Evolutionary conservation across 1,140 invertebrate genomes (phyloP).

Genomic region (Bombus huntii): DNA sequence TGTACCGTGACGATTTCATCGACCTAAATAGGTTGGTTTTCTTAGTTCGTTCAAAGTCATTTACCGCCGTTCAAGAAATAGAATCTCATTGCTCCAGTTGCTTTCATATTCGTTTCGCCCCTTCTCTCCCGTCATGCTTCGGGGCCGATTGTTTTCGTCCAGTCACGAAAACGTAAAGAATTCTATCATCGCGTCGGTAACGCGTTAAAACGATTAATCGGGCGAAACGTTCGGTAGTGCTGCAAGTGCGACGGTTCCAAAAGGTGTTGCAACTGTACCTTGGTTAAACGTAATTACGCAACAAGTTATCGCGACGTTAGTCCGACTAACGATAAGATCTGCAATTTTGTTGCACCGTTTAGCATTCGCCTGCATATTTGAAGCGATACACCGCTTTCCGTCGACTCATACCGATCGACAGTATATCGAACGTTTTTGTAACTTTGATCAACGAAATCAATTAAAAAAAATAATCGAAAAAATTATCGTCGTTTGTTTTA

Average conservation of each 20-base stretch:
- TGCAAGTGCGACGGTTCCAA: neutral
- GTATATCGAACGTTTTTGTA: too few relatives aligned
- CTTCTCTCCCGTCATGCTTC: too few relatives aligned
- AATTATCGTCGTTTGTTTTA: too few relatives aligned
- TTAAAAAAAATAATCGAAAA: too few relatives aligned
- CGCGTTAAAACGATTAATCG: neutral
- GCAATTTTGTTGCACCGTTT: neutral
- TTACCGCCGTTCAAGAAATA: neutral
- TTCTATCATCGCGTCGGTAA: neutral
- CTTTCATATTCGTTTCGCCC: neutral
- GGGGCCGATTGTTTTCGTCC: conserved; percentile 12
- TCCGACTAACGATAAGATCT: neutral
- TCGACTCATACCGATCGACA: too few relatives aligned
- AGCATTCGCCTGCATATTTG: neutral
- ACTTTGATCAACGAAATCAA: too few relatives aligned
- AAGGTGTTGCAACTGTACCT: neutral
- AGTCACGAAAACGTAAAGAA: conserved; percentile 1
- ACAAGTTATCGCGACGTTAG: neutral
- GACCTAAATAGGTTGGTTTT: too few relatives aligned
- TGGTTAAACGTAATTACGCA: neutral
- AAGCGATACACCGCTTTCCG: too few relatives aligned
- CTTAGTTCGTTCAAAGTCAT: too few relatives aligned
- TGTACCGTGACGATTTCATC: too few relatives aligned
- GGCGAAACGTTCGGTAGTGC: neutral
- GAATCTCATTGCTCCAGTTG: neutral